A percentile compares a stretch with the other conserved stretches of the same genome.
phyloP scores from a whole-genome alignment of 2,888 invertebrate genomes.

The Malthinus seriepunctatus region DNA sequence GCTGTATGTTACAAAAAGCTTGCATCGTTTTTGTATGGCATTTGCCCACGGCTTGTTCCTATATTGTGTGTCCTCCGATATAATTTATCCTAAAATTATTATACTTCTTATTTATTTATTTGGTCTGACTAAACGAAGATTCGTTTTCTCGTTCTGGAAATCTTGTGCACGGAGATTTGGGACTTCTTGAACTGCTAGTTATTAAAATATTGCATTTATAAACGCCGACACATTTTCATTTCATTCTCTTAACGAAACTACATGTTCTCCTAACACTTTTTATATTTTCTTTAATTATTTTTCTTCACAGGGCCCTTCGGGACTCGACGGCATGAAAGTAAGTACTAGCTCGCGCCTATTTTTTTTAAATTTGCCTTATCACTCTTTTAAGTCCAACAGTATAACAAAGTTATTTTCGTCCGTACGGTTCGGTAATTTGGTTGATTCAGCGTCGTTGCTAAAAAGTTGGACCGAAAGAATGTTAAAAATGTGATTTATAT shows the following conservation, averaged over 20 bases:
- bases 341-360: slow-evolving; percentile 51
- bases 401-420: too few species aligned
- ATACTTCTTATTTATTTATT: too few species aligned
- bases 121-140: slow-evolving; percentile 6
- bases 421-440: too few species aligned
- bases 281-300: slow-evolving; percentile 50
- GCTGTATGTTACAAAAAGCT: slow-evolving; percentile 50
- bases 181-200: slow-evolving; percentile 24
- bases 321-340: slow-evolving; percentile 96
- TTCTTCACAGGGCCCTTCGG: slow-evolving; percentile 85
- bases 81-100: too few species aligned
- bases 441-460: too few species aligned
- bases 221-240: slow-evolving; percentile 26
- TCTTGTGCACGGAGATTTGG: slow-evolving; percentile 28
- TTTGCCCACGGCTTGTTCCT: slow-evolving; percentile 16
- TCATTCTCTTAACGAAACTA: slow-evolving; percentile 20
- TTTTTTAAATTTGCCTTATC: neutral
- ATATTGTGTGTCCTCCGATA: neutral
- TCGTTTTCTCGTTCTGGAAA: slow-evolving; percentile 13
- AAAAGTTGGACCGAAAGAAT: too few species aligned
- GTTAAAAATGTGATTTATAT: too few species aligned
- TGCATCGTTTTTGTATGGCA: slow-evolving; percentile 32
- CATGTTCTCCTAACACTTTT: slow-evolving; percentile 20
- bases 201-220: slow-evolving; percentile 17
- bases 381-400: too few species aligned